Conservation (phyloP, 2,888 invertebrate species). For the Caenorhabditis zanzibari region DNA sequence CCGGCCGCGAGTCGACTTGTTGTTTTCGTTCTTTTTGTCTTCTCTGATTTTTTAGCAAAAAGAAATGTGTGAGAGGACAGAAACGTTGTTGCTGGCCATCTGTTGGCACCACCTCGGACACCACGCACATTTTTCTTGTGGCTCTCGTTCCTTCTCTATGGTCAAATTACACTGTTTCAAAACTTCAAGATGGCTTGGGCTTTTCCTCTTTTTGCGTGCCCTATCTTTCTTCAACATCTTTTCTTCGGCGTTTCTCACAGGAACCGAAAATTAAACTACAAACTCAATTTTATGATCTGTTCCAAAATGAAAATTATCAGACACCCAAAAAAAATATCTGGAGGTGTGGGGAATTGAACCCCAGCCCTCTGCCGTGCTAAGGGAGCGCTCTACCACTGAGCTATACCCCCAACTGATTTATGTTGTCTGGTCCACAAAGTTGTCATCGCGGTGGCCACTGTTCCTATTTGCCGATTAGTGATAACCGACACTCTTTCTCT, state of each 20-base stretch:
- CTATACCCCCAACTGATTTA: constrained; percentile 66
- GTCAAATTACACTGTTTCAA: constrained; percentile 12
- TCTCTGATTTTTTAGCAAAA: background rate
- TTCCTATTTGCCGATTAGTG: constrained; percentile 8
- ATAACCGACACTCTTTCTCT: background rate
- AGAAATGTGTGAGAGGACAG: background rate
- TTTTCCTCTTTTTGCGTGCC: too few relatives aligned
- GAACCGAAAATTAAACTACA: too few relatives aligned
- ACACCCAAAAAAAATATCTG: background rate
- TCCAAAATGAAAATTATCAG: background rate
- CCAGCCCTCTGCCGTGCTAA: constrained; percentile 79
- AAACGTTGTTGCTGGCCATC: constrained; percentile 23
- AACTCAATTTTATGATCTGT: background rate
- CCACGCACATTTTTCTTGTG: background rate
- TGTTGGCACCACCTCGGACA: background rate
- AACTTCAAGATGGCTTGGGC: background rate
- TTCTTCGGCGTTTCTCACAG: too few relatives aligned
- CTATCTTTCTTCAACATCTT: too few relatives aligned
- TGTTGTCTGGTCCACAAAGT: background rate
- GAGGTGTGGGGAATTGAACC: constrained; percentile 41
- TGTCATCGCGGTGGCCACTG: background rate
- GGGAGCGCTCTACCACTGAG: constrained; percentile 80
- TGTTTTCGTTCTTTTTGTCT: background rate
- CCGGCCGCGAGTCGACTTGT: background rate
- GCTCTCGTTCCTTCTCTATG: background rate